Evolutionary conservation across 2,888 invertebrate species (phyloP).

Genomic region (Andricus quercusramuli): DNA sequence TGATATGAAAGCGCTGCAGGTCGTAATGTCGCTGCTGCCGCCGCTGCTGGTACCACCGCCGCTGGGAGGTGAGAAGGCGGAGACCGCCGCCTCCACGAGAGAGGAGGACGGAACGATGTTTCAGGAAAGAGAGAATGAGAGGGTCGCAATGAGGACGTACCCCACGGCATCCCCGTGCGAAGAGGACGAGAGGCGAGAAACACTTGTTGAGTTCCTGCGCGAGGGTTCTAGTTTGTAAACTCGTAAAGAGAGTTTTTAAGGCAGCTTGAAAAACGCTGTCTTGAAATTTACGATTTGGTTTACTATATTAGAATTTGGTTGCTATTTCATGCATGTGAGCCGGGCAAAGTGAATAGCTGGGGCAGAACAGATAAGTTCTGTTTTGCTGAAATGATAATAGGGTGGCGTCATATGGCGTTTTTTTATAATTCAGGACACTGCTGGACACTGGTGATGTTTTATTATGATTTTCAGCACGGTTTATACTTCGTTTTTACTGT

Average conservation of each 20-base stretch:
- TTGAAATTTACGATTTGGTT: not conserved
- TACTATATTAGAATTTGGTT: not conserved
- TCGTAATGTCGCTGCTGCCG: slow-evolving; percentile 43
- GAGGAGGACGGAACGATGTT: slow-evolving; percentile 50
- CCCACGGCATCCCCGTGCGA: slow-evolving; percentile 54
- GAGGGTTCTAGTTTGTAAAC: slow-evolving; percentile 16
- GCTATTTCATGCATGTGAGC: not conserved
- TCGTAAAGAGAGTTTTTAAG: not conserved
- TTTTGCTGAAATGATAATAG: too few species aligned
- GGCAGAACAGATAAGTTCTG: too few species aligned
- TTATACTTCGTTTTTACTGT: too few species aligned
- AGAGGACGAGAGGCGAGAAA: slow-evolving; percentile 60
- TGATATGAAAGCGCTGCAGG: slow-evolving; percentile 38
- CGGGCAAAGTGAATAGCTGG: too few species aligned
- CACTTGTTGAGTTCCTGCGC: slow-evolving; percentile 70
- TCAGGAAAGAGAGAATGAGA: slow-evolving; percentile 53
- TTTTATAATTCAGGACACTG: too few species aligned
- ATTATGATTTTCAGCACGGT: too few species aligned
- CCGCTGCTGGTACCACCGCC: slow-evolving; percentile 49
- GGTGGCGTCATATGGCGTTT: too few species aligned
- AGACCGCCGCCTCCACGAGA: slow-evolving; percentile 55
- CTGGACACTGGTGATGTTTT: too few species aligned
- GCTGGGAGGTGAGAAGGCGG: slow-evolving; percentile 43
- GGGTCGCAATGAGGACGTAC: slow-evolving; percentile 47
- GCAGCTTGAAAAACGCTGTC: not conserved